Base-by-base conservation (phyloP, 2,888 invertebrate species). In the Sisyra terminalis region DNA sequence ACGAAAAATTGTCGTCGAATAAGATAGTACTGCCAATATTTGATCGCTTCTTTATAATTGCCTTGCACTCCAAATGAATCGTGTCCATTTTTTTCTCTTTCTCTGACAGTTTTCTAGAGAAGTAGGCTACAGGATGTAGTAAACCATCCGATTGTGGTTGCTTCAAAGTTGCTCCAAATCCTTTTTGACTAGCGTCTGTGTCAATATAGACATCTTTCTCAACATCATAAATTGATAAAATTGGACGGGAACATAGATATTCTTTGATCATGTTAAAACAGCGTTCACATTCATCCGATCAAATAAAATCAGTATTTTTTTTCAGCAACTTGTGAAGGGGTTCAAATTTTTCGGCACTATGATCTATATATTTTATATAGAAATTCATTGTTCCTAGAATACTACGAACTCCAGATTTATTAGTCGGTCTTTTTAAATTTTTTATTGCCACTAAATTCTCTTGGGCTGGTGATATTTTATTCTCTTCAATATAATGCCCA, bases 11-110 rank as follows among this genome's bases (percentile, higher is more conserved):
- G 3, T 9, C 30, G 40, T 9, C 44, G 37, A 10, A 50, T 47
- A 2, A 50, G 41, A 45, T 48, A 49, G 42, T 50, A 46, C 39
- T 52, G 50, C 50, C 51, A 52, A 35, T 46, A 52, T 39, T 48
- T 47, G 2, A 50, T 44, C 3, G 49, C 47, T 34, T 51, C 49
- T 47, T 50, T 51, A n/a, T n/a, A 29, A 50, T 51, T 11, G 49
- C 49, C 24, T 47, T 42, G 36, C 47, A 49, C 45, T 52, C 48
- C 11, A 49, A 45, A 40, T 46, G 49, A 3, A 50, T 50, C 2
- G 45, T 31, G 14, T 46, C 42, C 24, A 42, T 43, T 13, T 31
- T 17, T 47, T 48, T n/a, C 47, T 50, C 46, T 8, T 35, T 41
- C 41, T 48, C 40, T 29, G 42, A 50, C 35, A 50, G 39, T 34